phyloP scores from a whole-genome alignment of 2,888 invertebrate species.

The Phalera bucephala region DNA sequence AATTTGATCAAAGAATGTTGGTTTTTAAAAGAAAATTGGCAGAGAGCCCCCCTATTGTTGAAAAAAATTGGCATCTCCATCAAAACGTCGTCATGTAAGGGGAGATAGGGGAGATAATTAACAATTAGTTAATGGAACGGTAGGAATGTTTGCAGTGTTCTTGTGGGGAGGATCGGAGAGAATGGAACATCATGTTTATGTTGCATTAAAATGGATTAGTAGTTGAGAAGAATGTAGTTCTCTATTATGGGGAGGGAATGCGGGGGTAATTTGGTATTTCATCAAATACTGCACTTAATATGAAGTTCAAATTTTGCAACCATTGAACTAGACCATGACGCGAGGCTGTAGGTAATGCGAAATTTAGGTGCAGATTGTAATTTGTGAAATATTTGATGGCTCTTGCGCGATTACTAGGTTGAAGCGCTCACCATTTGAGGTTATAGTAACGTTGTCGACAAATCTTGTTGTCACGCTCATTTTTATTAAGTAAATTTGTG shows the following conservation, averaged over 20 bases:
- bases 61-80: slow-evolving; percentile 49
- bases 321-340: no score
- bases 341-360: no score
- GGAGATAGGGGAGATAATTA: slow-evolving; percentile 55
- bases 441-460: no score
- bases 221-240: slow-evolving; percentile 21
- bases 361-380: no score
- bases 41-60: slow-evolving; percentile 20
- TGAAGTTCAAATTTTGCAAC: no score
- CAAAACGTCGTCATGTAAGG: slow-evolving; percentile 47
- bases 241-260: slow-evolving; percentile 6
- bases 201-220: slow-evolving; percentile 37
- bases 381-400: no score
- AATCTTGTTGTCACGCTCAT: no score
- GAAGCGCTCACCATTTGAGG: no score
- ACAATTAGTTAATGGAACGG: slow-evolving; percentile 67
- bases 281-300: no score
- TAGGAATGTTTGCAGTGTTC: slow-evolving; percentile 46
- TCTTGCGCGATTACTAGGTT: no score
- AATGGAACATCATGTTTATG: slow-evolving; percentile 32
- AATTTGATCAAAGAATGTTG: slow-evolving; percentile 4
- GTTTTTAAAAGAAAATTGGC: slow-evolving; percentile 8
- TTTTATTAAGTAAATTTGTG: no score
- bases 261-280: no score
- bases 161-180: slow-evolving; percentile 29